Percentiles rank a stretch among this genome's conserved stretches.
Conservation (phyloP, 2,888 invertebrate genomes). For the Drosophila flavopinicola region DNA sequence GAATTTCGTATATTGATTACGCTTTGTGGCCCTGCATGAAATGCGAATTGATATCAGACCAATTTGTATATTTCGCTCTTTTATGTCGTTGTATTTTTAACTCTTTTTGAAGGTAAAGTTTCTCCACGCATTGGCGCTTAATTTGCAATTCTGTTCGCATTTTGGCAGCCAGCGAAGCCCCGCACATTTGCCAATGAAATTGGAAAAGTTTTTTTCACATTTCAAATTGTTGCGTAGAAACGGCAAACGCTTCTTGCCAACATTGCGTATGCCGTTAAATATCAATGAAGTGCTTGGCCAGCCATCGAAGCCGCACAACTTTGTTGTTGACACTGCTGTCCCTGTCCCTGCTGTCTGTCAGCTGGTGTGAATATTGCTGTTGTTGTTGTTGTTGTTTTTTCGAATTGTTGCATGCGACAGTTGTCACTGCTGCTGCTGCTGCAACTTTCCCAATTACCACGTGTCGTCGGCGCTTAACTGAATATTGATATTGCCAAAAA, state of each 20-base stretch:
- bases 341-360: slow-evolving; percentile 14
- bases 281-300: slow-evolving; percentile 56
- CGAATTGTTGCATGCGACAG: slow-evolving; percentile 69
- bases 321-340: neutral
- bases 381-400: slow-evolving; percentile 49
- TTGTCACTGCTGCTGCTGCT: slow-evolving; percentile 23
- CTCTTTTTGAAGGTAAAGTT: slow-evolving; percentile 49
- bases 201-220: slow-evolving; percentile 59
- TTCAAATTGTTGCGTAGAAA: slow-evolving; percentile 76
- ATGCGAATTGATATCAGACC: slow-evolving; percentile 53
- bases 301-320: slow-evolving; percentile 6
- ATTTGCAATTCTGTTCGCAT: slow-evolving; percentile 73
- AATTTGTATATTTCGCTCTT: slow-evolving; percentile 1
- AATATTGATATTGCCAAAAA: slow-evolving; percentile 18
- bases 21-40: slow-evolving; percentile 46
- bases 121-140: slow-evolving; percentile 54
- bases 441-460: slow-evolving; percentile 44
- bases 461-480: slow-evolving; percentile 24
- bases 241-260: slow-evolving; percentile 49
- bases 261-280: slow-evolving; percentile 58
- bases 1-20: slow-evolving; percentile 72
- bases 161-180: slow-evolving; percentile 29
- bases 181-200: slow-evolving; percentile 66
- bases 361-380: slow-evolving; percentile 13
- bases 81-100: slow-evolving; percentile 12